A percentile compares a stretch with the other conserved stretches of the same genome.
Conservation (phyloP, 2,888 invertebrate species). For the Hedya salicella region DNA sequence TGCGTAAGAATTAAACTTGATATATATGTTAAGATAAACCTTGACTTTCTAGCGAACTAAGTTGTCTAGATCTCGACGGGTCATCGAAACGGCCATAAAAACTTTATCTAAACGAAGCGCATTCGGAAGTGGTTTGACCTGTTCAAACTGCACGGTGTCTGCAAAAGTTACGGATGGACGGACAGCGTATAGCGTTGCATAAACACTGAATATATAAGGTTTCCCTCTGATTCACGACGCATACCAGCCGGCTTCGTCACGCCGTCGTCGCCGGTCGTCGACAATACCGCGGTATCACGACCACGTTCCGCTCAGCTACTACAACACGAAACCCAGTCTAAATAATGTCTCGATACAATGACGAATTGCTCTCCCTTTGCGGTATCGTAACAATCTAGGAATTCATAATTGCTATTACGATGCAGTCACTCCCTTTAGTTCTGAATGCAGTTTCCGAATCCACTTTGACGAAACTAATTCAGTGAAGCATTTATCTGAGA, state of each 20-base stretch:
- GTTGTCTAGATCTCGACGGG: conserved; percentile 34
- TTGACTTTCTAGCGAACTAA: conserved; percentile 41
- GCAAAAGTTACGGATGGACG: conserved; percentile 71
- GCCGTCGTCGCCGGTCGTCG: conserved; percentile 67
- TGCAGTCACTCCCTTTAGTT: conserved; percentile 63
- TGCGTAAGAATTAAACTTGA: conserved; percentile 25
- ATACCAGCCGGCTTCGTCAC: conserved; percentile 82
- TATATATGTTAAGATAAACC: conserved; percentile 38
- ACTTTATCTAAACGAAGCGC: conserved; percentile 46
- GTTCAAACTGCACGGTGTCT: conserved; percentile 65
- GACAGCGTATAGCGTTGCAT: conserved; percentile 78
- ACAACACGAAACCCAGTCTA: conserved; percentile 64
- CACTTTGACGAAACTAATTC: conserved; percentile 59
- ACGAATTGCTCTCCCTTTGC: conserved; percentile 60
- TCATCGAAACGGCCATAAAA: conserved; percentile 37
- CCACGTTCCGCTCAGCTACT: conserved; percentile 59
- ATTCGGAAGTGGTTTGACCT: conserved; percentile 53
- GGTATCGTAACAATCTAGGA: conserved; percentile 56
- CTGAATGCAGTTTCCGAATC: conserved; percentile 54
- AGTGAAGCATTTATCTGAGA: conserved; percentile 34
- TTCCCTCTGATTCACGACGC: conserved; percentile 83
- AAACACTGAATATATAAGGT: conserved; percentile 81
- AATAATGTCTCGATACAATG: conserved; percentile 65
- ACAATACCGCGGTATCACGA: conserved; percentile 74
- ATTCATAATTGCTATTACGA: conserved; percentile 70